Conservation (phyloP, 2,888 invertebrate species). For the Nasonia oneida region DNA sequence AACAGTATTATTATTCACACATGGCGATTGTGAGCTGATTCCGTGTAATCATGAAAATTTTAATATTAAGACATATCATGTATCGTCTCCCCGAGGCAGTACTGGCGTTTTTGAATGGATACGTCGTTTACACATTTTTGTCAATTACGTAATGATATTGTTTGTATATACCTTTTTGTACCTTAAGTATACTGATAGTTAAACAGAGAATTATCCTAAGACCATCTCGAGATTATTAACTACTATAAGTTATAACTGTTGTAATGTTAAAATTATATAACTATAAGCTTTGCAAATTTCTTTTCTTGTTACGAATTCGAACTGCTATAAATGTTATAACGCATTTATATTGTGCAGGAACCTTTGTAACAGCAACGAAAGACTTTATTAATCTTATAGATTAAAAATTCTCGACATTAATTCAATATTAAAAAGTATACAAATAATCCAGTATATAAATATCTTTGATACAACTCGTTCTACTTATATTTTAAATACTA, state of each 20-base stretch:
- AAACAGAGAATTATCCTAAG: not conserved
- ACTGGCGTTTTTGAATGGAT: constrained; percentile 23
- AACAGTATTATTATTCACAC: constrained; percentile 36
- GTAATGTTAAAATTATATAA: not conserved
- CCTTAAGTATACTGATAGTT: not conserved
- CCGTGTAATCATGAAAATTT: constrained; percentile 38
- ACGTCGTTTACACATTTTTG: not conserved
- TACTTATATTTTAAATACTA: no score
- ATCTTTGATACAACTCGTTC: no score
- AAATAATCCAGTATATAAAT: no score
- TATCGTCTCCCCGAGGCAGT: constrained; percentile 31
- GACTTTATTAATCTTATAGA: not conserved
- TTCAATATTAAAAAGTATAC: no score
- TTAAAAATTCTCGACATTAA: no score
- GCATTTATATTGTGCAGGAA: not conserved
- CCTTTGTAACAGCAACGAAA: not conserved
- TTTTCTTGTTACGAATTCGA: not conserved
- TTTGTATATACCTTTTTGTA: not conserved
- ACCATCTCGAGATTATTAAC: not conserved
- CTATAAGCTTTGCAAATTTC: not conserved
- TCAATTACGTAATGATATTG: not conserved
- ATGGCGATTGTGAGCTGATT: not conserved
- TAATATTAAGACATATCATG: constrained; percentile 24
- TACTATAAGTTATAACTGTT: not conserved
- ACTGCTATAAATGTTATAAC: not conserved